These are phyloP conservation scores for Pelodytes ibericus DNA, from an alignment of 2,797 vertebrate genomes.

Conservation along the genomic window DNA sequence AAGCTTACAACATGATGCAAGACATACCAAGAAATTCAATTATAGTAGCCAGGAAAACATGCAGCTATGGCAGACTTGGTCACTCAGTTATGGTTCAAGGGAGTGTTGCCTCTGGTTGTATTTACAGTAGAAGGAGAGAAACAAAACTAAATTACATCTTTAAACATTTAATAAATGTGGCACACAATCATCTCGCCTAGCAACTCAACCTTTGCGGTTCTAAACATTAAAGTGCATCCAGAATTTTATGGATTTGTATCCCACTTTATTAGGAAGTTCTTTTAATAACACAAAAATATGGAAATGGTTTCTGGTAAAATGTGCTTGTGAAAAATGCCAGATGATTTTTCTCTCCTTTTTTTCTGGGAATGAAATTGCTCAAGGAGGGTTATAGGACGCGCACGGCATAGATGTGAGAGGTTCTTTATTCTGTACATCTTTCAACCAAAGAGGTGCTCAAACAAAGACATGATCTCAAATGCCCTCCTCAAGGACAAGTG, in stretches of 20 bases:
- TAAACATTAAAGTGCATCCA: constrained; percentile 53
- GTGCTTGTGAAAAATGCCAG: constrained; percentile 50
- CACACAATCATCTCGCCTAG: constrained; percentile 45
- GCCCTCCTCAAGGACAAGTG: too few relatives aligned
- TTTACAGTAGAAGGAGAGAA: constrained; percentile 42
- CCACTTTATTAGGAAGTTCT: constrained; percentile 52
- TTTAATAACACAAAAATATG: constrained; percentile 56
- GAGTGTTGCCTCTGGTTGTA: constrained; percentile 40
- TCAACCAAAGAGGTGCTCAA: too few relatives aligned
- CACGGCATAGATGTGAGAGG: too few relatives aligned
- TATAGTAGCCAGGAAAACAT: constrained; percentile 26
- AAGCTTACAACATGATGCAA: not conserved
- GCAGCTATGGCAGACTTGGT: constrained; percentile 11
- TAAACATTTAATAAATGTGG: constrained; percentile 48
- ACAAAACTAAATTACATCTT: constrained; percentile 44
- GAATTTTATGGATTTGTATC: constrained; percentile 50
- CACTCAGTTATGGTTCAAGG: constrained; percentile 20
- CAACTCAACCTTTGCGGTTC: constrained; percentile 50
- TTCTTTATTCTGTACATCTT: too few relatives aligned
- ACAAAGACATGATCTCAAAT: too few relatives aligned
- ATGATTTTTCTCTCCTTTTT: constrained; percentile 32
- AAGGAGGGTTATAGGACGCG: constrained; percentile 1
- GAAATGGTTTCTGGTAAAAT: constrained; percentile 53
- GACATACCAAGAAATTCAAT: constrained; percentile 29
- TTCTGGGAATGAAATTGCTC: constrained; percentile 17